A percentile compares a stretch with the other conserved stretches of the same genome.
phyloP scores from a whole-genome alignment of 2,888 invertebrate species.

The Listrodromus nycthemerus region DNA sequence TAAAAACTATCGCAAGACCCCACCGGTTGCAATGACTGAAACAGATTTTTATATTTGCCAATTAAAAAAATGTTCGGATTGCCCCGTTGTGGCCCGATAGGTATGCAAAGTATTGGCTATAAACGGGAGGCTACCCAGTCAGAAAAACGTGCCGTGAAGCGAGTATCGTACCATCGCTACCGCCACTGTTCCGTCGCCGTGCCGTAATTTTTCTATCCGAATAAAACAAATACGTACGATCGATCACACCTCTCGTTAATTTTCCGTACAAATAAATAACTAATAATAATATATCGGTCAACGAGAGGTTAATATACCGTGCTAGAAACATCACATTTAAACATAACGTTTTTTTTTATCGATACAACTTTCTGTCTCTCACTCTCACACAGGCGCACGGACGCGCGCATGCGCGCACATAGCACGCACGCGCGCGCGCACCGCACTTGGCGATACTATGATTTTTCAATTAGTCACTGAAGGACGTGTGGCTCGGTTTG shows the following conservation, averaged over 20 bases:
- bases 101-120: constrained; percentile 54
- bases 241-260: constrained; percentile 49
- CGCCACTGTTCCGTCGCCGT: no score
- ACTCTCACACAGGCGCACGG: background rate
- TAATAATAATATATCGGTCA: constrained; percentile 30
- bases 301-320: constrained; percentile 40
- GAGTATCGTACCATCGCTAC: no score
- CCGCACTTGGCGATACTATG: constrained; percentile 4
- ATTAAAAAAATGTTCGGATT: constrained; percentile 46
- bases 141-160: no score
- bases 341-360: constrained; percentile 22
- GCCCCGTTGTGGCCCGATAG: constrained; percentile 56
- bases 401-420: no score
- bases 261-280: constrained; percentile 2
- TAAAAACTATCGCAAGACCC: constrained; percentile 5
- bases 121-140: constrained; percentile 54
- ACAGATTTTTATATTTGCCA: constrained; percentile 1
- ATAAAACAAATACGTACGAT: constrained; percentile 54
- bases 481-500: constrained; percentile 40
- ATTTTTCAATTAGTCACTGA: constrained; percentile 56
- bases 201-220: no score
- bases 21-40: constrained; percentile 32
- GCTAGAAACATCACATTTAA: no score
- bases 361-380: constrained; percentile 10
- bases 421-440: no score